A percentile compares a stretch with the other conserved stretches of the same genome.
Evolutionary conservation across 2,888 invertebrate genomes (phyloP).

Genomic region (Xanthorhoe designata): DNA sequence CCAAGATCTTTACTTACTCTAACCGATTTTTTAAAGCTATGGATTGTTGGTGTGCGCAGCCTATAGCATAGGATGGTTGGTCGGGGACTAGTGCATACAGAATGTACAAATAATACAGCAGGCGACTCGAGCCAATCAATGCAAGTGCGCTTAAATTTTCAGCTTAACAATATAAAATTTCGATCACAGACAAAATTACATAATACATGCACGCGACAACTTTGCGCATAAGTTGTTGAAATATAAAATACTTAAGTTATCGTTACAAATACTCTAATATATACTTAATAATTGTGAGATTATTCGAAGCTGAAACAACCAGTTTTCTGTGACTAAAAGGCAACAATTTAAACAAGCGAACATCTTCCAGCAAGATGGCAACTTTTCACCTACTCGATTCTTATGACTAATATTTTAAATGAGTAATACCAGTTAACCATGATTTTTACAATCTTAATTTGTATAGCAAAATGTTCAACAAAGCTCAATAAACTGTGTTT

Average conservation of each 20-base stretch:
- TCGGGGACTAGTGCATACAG: slow-evolving; percentile 49
- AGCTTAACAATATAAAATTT: slow-evolving; percentile 83
- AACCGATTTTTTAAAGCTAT: not conserved
- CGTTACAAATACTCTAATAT: slow-evolving; percentile 70
- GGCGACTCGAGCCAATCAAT: slow-evolving; percentile 52
- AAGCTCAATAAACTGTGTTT: slow-evolving; percentile 13
- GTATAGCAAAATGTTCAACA: slow-evolving; percentile 6
- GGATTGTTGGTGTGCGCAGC: not conserved
- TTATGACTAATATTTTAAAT: slow-evolving; percentile 41
- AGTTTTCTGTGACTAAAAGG: slow-evolving; percentile 75
- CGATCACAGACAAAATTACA: slow-evolving; percentile 85
- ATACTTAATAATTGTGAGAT: slow-evolving; percentile 72
- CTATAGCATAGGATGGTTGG: slow-evolving; percentile 11
- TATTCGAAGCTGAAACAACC: slow-evolving; percentile 79
- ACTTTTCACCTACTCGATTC: slow-evolving; percentile 44
- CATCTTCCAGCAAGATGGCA: slow-evolving; percentile 60
- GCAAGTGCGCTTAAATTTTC: slow-evolving; percentile 70
- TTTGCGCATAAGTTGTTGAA: slow-evolving; percentile 75
- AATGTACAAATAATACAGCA: slow-evolving; percentile 60
- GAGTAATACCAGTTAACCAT: slow-evolving; percentile 15
- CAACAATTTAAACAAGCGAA: slow-evolving; percentile 73
- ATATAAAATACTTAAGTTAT: slow-evolving; percentile 81
- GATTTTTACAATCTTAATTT: slow-evolving; percentile 13
- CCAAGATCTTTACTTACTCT: not conserved
- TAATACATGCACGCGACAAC: slow-evolving; percentile 73